Base-by-base conservation (phyloP, 2,113 vertebrate species). In the Rhea americana region DNA sequence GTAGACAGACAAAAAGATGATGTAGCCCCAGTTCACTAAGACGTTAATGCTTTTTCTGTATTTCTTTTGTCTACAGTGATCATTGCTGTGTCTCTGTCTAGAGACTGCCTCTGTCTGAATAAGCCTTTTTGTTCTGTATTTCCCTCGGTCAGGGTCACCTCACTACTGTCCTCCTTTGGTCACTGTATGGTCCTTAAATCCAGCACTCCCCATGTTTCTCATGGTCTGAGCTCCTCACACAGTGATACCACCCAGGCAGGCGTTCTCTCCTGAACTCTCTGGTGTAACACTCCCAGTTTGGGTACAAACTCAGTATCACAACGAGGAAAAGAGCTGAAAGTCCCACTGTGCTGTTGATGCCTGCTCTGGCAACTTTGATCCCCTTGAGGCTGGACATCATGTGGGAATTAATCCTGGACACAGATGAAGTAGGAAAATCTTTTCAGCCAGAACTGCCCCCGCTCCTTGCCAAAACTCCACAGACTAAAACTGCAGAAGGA, bases 141-240 rank as follows among this genome's bases (percentile, higher is more conserved):
- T 7, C 24, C 19, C 39, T 62, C 1, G 0, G 28, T 41, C 68
- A 75, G 6, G 1, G 1, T 56, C 70, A 76, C 13, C 30, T 32
- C 30, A 20, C 19, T 41, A 30, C 41, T 66, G 21, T n/a, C 16
- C 45, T 51, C 32, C 18, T 2, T 32, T 48, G 24, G 16, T 65
- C 35, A 22, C 17, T 20, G 25, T 13, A 65, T 24, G 17, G 32
- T 19, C 35, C 19, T 59, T 26, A 39, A 1, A 21, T 77, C 50
- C 43, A 65, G 50, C 32, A 45, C 16, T 21, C 7, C 16, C 18
- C 12, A 20, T 2, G 7, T 7, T 85, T 15, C 7, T 59, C 26
- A n/a, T 35, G 26, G 45, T 39, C 55, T 6, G 35, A 76, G 35
- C 25, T 78, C 13, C 65, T 82, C 4, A 1, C 22, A 78, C 8